Evolutionary conservation across 2,113 vertebrate species (phyloP).

Genomic region (Toxostoma redivivum): DNA sequence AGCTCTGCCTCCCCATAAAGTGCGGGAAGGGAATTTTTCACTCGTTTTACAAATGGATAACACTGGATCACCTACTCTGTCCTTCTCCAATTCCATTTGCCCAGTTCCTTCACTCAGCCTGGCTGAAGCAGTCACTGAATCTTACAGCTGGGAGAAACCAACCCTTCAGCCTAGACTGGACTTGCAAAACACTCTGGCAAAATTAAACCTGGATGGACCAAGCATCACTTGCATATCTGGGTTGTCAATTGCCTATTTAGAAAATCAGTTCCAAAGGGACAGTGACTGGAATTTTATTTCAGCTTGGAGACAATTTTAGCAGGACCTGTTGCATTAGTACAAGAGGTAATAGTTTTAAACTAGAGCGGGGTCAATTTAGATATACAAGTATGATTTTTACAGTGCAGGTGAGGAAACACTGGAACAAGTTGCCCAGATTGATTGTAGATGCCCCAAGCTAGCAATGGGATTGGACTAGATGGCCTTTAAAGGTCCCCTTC

Average conservation of each 20-base stretch:
- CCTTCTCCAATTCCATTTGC: neutral
- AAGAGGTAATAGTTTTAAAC: neutral
- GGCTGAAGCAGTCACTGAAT: neutral
- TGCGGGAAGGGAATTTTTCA: neutral
- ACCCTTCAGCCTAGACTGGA: neutral
- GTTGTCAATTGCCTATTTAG: neutral
- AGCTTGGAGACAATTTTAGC: neutral
- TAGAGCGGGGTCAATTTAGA: neutral
- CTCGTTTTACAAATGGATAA: neutral
- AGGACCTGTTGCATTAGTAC: neutral
- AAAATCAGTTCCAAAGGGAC: neutral
- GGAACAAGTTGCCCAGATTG: neutral
- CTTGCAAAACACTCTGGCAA: neutral
- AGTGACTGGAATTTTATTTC: neutral
- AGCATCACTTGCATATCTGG: neutral
- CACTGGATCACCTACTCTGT: neutral
- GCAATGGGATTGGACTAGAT: neutral
- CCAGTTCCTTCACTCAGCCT: neutral
- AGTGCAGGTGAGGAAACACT: neutral
- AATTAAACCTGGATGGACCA: neutral
- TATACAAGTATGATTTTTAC: neutral
- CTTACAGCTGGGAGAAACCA: accelerated
- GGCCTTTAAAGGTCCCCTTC: neutral
- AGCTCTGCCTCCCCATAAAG: neutral
- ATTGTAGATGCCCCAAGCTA: neutral